Conservation (phyloP, 2,888 invertebrate genomes). For the Agriotes lineatus region DNA sequence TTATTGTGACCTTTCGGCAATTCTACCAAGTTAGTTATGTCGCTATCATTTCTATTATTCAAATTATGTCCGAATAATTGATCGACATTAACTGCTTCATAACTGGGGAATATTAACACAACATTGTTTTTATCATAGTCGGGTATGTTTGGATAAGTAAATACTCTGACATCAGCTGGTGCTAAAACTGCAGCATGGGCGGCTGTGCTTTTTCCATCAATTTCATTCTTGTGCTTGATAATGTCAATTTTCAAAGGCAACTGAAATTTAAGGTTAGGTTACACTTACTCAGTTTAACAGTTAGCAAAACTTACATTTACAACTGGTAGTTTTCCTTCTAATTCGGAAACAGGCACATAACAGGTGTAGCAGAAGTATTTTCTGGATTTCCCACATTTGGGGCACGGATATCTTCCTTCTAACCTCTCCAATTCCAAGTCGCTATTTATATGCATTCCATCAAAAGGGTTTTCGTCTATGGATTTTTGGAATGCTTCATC, state of each 20-base stretch:
- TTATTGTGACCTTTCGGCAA: slow-evolving; percentile 74
- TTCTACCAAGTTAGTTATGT: slow-evolving; percentile 57
- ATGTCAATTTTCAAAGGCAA: slow-evolving; percentile 94
- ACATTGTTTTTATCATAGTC: slow-evolving; percentile 79
- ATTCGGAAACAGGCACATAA: slow-evolving; percentile 80
- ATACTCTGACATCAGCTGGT: slow-evolving; percentile 83
- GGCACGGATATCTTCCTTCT: slow-evolving; percentile 77
- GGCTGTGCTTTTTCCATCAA: slow-evolving; percentile 97
- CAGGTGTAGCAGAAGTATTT: slow-evolving; percentile 98
- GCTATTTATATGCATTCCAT: slow-evolving; percentile 74
- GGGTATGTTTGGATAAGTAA: slow-evolving; percentile 91
- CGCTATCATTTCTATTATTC: background rate
- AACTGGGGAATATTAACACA: slow-evolving; percentile 86
- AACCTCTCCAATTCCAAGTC: slow-evolving; percentile 73
- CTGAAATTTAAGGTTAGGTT: slow-evolving; percentile 65
- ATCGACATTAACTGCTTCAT: slow-evolving; percentile 74
- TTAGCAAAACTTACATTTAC: slow-evolving; percentile 73
- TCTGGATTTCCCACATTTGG: slow-evolving; percentile 85
- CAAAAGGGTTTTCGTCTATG: slow-evolving; percentile 69
- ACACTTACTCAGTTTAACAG: background rate
- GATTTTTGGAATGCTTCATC: slow-evolving; percentile 57
- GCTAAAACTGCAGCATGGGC: slow-evolving; percentile 93
- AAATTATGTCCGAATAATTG: too few species aligned
- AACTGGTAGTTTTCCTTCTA: slow-evolving; percentile 77
- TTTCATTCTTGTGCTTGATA: slow-evolving; percentile 93